Evolutionary conservation across 1,140 invertebrate species (phyloP).

Genomic region (Euura saliciscinereae): DNA sequence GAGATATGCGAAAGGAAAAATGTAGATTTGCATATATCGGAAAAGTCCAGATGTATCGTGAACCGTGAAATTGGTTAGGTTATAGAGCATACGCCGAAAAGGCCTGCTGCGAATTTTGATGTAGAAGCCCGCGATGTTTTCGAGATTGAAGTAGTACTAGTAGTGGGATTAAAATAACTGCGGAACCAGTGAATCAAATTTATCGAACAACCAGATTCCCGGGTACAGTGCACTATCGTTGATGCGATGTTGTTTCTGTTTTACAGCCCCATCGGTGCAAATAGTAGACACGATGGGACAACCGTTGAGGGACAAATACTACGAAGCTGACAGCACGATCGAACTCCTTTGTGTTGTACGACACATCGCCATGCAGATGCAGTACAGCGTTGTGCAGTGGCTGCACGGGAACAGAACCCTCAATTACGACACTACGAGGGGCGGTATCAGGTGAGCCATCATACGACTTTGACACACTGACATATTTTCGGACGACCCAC

Average conservation of each 20-base stretch:
- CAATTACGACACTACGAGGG: conserved; percentile 76
- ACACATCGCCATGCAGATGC: conserved; percentile 69
- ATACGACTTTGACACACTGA: no score
- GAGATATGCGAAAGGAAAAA: no score
- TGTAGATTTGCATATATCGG: no score
- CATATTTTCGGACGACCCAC: no score
- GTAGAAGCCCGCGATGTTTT: no score
- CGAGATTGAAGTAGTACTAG: no score
- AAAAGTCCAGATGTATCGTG: no score
- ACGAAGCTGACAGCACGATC: conserved; percentile 78
- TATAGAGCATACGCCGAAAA: no score
- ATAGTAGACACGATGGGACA: conserved; percentile 76
- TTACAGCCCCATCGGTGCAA: conserved; percentile 74
- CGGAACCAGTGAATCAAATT: not conserved
- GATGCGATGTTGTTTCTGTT: conserved; percentile 23
- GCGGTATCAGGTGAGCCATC: conserved; percentile 70
- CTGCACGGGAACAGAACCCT: conserved; percentile 72
- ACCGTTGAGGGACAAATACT: conserved; percentile 73
- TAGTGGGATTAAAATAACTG: no score
- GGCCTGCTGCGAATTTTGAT: no score
- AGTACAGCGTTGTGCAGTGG: conserved; percentile 72
- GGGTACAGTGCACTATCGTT: not conserved
- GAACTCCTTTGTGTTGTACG: conserved; percentile 75
- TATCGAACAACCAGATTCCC: not conserved
- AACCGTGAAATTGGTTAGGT: no score